Evolutionary conservation across 2,888 invertebrate genomes (phyloP).

Genomic region (Lasioglossum vierecki): DNA sequence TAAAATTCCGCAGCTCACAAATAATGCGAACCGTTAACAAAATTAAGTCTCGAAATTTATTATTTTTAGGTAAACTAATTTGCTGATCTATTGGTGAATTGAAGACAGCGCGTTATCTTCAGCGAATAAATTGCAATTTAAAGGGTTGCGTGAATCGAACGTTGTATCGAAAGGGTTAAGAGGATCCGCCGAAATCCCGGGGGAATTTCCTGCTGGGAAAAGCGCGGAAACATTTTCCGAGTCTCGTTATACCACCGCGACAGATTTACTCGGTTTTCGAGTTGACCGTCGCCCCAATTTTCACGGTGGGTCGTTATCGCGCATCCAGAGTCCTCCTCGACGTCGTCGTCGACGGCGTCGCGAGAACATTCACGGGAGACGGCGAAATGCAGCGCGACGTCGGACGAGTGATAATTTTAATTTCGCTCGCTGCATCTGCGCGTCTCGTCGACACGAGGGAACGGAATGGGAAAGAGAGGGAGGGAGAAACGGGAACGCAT

Average conservation of each 20-base stretch:
- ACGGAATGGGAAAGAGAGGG: background rate
- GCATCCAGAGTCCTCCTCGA: constrained; percentile 9
- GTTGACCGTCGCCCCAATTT: constrained; percentile 25
- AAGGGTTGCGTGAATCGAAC: background rate
- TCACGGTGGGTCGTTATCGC: constrained; percentile 36
- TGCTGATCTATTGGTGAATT: too few relatives aligned
- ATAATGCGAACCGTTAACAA: too few relatives aligned
- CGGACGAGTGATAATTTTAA: constrained; percentile 50
- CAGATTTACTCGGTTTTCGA: constrained; percentile 14
- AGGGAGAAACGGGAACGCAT: constrained; percentile 26
- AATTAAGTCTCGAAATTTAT: too few relatives aligned
- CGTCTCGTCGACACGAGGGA: background rate
- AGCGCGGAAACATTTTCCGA: background rate
- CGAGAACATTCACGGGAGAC: constrained; percentile 1
- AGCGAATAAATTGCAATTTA: background rate
- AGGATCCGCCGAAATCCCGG: background rate
- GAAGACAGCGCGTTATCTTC: background rate
- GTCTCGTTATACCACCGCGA: background rate
- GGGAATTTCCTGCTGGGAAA: background rate
- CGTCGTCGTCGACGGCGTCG: background rate
- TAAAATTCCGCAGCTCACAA: too few relatives aligned
- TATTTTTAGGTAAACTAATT: too few relatives aligned
- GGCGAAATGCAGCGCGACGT: constrained; percentile 30
- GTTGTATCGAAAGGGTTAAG: background rate
- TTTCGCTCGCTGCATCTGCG: constrained; percentile 50